phyloP scores from a whole-genome alignment of 2,888 invertebrate genomes.

The Ochlodes sylvanus region DNA sequence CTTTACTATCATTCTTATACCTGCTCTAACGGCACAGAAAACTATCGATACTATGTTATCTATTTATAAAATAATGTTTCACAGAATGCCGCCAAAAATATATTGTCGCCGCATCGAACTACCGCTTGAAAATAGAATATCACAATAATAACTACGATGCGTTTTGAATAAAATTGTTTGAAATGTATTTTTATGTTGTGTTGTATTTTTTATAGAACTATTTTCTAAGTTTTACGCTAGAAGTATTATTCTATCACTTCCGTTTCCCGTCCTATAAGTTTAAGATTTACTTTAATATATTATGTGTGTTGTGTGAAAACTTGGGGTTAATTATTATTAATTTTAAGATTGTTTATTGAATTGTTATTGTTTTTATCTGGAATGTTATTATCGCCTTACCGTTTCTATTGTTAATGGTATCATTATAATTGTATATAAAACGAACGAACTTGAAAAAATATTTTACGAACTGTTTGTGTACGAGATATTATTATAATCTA shows the following conservation, averaged over 20 bases:
- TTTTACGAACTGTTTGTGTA: slow-evolving; percentile 47
- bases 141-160: slow-evolving; percentile 39
- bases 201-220: slow-evolving; percentile 31
- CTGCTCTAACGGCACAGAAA: slow-evolving; percentile 41
- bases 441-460: slow-evolving; percentile 42
- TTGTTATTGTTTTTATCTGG: slow-evolving; percentile 49
- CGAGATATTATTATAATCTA: slow-evolving; percentile 48
- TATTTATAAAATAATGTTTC: slow-evolving; percentile 44
- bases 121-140: slow-evolving; percentile 44
- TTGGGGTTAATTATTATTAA: slow-evolving; percentile 17
- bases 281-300: slow-evolving; percentile 30
- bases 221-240: slow-evolving; percentile 38
- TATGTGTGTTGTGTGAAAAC: slow-evolving; percentile 28
- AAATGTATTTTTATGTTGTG: slow-evolving; percentile 35
- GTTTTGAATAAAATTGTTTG: slow-evolving; percentile 39
- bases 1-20: slow-evolving; percentile 35
- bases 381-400: slow-evolving; percentile 57
- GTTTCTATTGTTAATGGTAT: slow-evolving; percentile 58
- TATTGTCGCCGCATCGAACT: slow-evolving; percentile 41
- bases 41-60: slow-evolving; percentile 28
- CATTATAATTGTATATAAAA: slow-evolving; percentile 63
- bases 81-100: slow-evolving; percentile 46
- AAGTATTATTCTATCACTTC: slow-evolving; percentile 30
- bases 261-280: slow-evolving; percentile 38
- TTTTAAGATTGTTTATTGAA: slow-evolving; percentile 21